Percentiles rank a stretch among this genome's conserved stretches.
These are phyloP conservation scores for Penaeus monodon DNA, from an alignment of 2,888 invertebrate species.

Conservation along the genomic window DNA sequence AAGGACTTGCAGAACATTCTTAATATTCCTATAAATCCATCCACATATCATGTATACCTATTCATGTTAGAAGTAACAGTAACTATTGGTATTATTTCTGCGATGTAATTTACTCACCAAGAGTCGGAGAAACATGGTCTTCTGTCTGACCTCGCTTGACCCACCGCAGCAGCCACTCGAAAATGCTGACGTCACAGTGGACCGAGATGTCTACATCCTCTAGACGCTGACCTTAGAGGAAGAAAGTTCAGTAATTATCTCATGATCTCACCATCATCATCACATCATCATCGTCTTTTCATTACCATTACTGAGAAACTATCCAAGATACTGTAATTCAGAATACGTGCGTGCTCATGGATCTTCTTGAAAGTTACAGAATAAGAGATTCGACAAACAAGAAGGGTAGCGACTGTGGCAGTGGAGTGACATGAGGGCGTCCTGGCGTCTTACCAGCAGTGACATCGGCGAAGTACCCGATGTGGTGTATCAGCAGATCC, in stretches of 20 bases:
- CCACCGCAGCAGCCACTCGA: constrained; percentile 97
- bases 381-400: no score
- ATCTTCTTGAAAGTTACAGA: no score
- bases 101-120: constrained; percentile 38
- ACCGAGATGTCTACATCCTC: constrained; percentile 97
- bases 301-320: no score
- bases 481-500: constrained; percentile 86
- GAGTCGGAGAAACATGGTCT: constrained; percentile 52
- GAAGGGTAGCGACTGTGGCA: no score
- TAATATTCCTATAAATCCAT: no score
- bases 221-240: constrained; percentile 76
- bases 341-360: no score
- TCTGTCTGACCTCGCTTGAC: constrained; percentile 76
- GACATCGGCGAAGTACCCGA: constrained; percentile 95
- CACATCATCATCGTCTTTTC: no score
- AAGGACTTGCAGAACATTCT: no score
- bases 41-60: neutral
- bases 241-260: neutral
- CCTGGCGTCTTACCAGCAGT: constrained; percentile 38
- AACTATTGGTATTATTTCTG: neutral
- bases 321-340: no score
- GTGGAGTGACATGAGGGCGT: neutral
- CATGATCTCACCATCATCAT: neutral
- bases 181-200: constrained; percentile 94
- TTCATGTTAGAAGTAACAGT: neutral